Base-by-base conservation (phyloP, 2,797 vertebrate species). In the Eleutherodactylus coqui region DNA sequence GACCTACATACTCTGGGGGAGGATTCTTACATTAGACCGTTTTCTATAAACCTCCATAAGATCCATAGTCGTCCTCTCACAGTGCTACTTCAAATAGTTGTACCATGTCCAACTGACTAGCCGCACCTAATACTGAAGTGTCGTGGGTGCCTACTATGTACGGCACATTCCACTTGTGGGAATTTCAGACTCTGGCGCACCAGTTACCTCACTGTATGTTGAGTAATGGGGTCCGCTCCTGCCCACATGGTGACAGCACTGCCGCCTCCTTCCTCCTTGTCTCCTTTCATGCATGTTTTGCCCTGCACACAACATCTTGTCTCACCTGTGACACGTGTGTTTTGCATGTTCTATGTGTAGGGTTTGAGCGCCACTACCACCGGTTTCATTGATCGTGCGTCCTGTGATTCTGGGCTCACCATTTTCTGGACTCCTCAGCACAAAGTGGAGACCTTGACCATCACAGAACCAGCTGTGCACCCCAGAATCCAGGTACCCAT, bases 401-500 rank as follows among this genome's bases (percentile, higher is more conserved):
- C 82, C 69, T 75, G 75, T 58, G 58, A 69, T 55, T 55, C 62
- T 34, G 67, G 78, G 10, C 64, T 85, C 13, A 24, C 27, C 13
- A 45, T 53, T 34, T 79, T 72, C 43, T 43, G 82, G 75, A 64
- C 64, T 11, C 36, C 67, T 13, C 34, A 11, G 43, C 43, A 24
- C 34, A 32, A 82, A 67, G 55, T 49, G 45, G 79, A 86, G 64
- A 67, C 70, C 19, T 5, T 8, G 27, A 79, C 21, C 80, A 60
- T 32, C 41, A 70, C 53, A 84, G 82, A 53, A 64, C 49, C 8
- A 7, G 14, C 41, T 14, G 21, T 38, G 76, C 82, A 41, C 32
- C 76, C 86, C 55, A 53, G 62, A 36, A 75, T 79, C 69, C 86
- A 87, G 86, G 86, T 87, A 87, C 13, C 38, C 27, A 2, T 79